Evolutionary conservation across 1,140 invertebrate genomes (phyloP).

Genomic region (Aplysia californica): DNA sequence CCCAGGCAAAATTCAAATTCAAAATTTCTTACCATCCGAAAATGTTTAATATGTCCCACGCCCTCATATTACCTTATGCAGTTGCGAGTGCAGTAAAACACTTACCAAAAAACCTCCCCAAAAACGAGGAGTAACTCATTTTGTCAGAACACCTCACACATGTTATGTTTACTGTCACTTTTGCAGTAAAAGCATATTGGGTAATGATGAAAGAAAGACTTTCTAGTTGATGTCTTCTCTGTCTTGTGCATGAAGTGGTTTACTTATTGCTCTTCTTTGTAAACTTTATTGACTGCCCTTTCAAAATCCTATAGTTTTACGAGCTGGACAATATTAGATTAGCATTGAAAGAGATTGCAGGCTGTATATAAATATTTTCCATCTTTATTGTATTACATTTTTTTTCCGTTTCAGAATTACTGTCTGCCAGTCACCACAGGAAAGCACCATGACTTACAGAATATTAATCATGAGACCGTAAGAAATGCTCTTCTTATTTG

Average conservation of each 20-base stretch:
- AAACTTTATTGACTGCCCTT: no score
- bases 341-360: no score
- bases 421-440: neutral
- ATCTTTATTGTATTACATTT: neutral
- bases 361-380: neutral
- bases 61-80: no score
- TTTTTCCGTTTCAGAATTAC: neutral
- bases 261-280: no score
- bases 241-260: no score
- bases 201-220: neutral
- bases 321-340: no score
- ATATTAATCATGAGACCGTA: constrained; percentile 9
- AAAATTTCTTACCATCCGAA: neutral
- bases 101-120: neutral
- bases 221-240: neutral
- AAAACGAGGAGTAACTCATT: neutral
- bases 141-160: neutral
- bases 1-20: no score
- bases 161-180: neutral
- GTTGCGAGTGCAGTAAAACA: no score
- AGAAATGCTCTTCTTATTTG: neutral
- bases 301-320: no score
- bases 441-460: neutral
- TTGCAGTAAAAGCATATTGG: neutral
- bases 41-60: neutral